Evolutionary conservation across 2,888 invertebrate species (phyloP).

Genomic region (Chrysotoxum bicinctum): DNA sequence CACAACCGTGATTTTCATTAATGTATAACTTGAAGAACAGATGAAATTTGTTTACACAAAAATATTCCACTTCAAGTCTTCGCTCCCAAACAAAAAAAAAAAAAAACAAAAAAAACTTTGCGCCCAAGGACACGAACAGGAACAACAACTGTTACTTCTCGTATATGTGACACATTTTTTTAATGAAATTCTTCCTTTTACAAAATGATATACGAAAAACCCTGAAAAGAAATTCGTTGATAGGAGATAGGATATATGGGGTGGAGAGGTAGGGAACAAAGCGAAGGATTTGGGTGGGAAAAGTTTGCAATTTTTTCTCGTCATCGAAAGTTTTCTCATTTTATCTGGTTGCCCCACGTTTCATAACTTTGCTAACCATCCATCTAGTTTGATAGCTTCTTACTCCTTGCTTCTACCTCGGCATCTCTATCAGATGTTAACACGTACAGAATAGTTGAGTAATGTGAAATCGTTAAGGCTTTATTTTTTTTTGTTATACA

Average conservation of each 20-base stretch:
- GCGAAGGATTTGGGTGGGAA: conserved; percentile 35
- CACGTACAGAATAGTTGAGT: conserved; percentile 38
- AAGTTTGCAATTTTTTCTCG: conserved; percentile 49
- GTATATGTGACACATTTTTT: conserved; percentile 40
- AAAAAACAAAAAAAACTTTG: conserved; percentile 3
- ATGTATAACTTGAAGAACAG: too few species aligned
- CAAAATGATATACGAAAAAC: not conserved
- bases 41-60: not conserved
- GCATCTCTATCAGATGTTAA: conserved; percentile 11
- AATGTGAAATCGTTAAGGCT: conserved; percentile 44
- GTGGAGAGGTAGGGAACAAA: too few species aligned
- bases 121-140: conserved; percentile 17
- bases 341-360: conserved; percentile 53
- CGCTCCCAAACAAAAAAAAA: not conserved
- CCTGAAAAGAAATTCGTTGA: not conserved
- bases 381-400: conserved; percentile 48
- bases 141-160: conserved; percentile 41
- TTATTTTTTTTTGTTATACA: conserved; percentile 6
- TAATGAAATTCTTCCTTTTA: conserved; percentile 40
- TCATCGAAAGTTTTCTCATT: conserved; percentile 66
- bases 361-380: conserved; percentile 57
- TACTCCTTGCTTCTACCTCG: not conserved
- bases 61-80: not conserved
- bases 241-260: too few species aligned
- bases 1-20: too few species aligned